These are phyloP conservation scores for Mesoclemmys tuberculata DNA, from an alignment of 2,113 vertebrate species.

Conservation along the genomic window DNA sequence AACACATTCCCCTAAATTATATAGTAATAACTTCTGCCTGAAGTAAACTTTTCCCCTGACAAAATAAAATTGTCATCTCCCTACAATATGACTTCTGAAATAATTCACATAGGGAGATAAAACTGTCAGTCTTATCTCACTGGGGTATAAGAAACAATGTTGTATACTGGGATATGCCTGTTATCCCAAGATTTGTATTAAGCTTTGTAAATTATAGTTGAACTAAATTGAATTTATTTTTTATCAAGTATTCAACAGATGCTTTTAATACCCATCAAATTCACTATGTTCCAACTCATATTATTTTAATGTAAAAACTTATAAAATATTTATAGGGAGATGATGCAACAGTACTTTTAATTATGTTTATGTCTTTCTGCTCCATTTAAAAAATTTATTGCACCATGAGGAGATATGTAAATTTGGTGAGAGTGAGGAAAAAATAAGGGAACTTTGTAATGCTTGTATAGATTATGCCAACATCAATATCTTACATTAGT, in stretches of 20 bases:
- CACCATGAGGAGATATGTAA: slow-evolving; percentile 60
- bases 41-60: neutral
- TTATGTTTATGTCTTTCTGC: slow-evolving; percentile 73
- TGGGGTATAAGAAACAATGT: neutral
- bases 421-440: slow-evolving; percentile 47
- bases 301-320: slow-evolving; percentile 76
- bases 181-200: slow-evolving; percentile 42
- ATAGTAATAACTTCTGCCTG: neutral
- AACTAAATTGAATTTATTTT: slow-evolving; percentile 62
- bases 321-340: slow-evolving; percentile 75
- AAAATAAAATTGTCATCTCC: slow-evolving; percentile 3
- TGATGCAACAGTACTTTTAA: slow-evolving; percentile 69
- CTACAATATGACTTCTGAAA: neutral
- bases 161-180: neutral
- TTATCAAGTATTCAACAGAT: slow-evolving; percentile 69
- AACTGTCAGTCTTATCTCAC: neutral
- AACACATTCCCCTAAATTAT: neutral
- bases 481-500: slow-evolving; percentile 63
- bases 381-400: slow-evolving; percentile 78
- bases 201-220: slow-evolving; percentile 52
- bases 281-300: slow-evolving; percentile 58
- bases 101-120: slow-evolving; percentile 10
- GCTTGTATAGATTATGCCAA: slow-evolving; percentile 52
- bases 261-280: slow-evolving; percentile 64
- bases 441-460: slow-evolving; percentile 51